A percentile compares a stretch with the other conserved stretches of the same genome.
Conservation (phyloP, 2,113 vertebrate species). For the Chinchilla lanigera region DNA sequence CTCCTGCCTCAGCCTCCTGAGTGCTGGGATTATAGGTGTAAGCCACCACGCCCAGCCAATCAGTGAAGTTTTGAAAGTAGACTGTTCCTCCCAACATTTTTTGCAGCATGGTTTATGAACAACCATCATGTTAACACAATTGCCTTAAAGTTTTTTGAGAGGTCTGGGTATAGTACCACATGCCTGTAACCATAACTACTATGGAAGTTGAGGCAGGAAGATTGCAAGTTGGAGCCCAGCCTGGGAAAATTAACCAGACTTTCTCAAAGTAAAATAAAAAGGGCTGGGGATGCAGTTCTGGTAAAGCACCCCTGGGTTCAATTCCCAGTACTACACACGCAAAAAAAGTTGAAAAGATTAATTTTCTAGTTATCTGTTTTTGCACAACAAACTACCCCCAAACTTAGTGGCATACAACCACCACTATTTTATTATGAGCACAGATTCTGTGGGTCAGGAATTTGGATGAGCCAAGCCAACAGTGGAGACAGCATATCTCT, state of each 20-base stretch:
- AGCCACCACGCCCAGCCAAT: neutral
- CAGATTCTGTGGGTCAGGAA: neutral
- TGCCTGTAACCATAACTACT: neutral
- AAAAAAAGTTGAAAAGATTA: neutral
- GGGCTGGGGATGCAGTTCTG: neutral
- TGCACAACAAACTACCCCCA: neutral
- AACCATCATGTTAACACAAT: neutral
- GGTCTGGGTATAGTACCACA: neutral
- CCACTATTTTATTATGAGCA: neutral
- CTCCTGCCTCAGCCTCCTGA: neutral
- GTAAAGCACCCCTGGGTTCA: neutral
- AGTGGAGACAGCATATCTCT: neutral
- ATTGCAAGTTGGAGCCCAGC: neutral
- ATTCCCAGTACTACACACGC: neutral
- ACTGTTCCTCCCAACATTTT: neutral
- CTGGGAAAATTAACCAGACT: neutral
- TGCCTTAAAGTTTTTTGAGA: neutral
- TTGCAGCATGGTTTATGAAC: neutral
- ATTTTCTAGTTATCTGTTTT: neutral
- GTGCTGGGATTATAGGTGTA: too few species aligned
- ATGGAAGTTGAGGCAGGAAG: neutral
- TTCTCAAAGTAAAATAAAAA: neutral
- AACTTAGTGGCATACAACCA: neutral
- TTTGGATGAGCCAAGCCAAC: neutral
- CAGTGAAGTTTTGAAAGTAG: constrained; percentile 9